Conservation (phyloP, 2,797 vertebrate species). For the Euphonia xanthogaster region DNA sequence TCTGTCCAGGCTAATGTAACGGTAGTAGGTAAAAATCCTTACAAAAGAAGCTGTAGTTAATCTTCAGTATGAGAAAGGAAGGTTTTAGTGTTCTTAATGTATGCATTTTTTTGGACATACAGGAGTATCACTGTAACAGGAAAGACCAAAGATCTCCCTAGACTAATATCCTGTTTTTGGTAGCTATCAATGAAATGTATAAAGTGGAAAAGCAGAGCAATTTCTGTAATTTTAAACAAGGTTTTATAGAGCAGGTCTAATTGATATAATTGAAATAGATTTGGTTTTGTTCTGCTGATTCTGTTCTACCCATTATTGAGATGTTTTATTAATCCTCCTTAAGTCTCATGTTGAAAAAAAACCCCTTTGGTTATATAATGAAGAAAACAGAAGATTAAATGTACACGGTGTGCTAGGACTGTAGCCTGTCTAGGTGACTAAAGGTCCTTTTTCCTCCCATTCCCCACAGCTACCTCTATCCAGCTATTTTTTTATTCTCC, state of each 20-base stretch:
- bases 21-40: not conserved
- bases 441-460: not conserved
- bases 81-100: not conserved
- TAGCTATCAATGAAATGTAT: not conserved
- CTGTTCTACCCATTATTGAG: not conserved
- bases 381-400: not conserved
- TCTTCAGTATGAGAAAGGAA: not conserved
- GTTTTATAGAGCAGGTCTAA: not conserved
- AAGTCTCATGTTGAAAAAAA: not conserved
- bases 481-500: not conserved
- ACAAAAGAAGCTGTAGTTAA: not conserved
- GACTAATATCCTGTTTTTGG: not conserved
- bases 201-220: not conserved
- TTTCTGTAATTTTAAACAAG: not conserved
- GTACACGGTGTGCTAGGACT: not conserved
- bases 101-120: not conserved
- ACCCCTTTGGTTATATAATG: not conserved
- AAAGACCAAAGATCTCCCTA: not conserved
- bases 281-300: not conserved
- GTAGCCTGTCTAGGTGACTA: not conserved
- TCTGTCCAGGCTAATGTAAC: not conserved
- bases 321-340: not conserved
- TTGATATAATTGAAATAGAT: not conserved
- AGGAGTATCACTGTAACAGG: not conserved
- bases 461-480: not conserved